Evolutionary conservation across 2,797 vertebrate genomes (phyloP).

Genomic region (Acestrorhynchus altus): DNA sequence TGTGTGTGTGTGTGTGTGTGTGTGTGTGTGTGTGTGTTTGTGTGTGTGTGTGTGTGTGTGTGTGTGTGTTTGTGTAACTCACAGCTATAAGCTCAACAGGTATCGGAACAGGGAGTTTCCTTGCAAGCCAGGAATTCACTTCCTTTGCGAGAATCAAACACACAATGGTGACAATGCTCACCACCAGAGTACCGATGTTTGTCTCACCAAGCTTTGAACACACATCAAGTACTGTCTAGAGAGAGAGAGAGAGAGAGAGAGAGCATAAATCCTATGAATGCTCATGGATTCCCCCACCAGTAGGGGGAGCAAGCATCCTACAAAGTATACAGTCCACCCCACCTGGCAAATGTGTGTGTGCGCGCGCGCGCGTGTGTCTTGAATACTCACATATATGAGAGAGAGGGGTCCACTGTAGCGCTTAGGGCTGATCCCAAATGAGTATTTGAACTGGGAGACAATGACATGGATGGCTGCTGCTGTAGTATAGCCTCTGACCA

Average conservation of each 20-base stretch:
- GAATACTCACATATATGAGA: slow-evolving; percentile 74
- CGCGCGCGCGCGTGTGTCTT: not conserved
- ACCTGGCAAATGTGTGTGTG: too few relatives aligned
- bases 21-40: not conserved
- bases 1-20: slow-evolving; percentile 41
- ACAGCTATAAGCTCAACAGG: slow-evolving; percentile 91
- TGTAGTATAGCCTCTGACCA: slow-evolving; percentile 91
- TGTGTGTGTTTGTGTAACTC: slow-evolving; percentile 52
- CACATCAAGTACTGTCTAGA: slow-evolving; percentile 85
- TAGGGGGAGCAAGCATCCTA: slow-evolving; percentile 38
- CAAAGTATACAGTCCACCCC: too few relatives aligned
- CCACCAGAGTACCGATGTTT: slow-evolving; percentile 84
- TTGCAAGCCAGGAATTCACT: slow-evolving; percentile 79
- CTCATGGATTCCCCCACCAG: not conserved
- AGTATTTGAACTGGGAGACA: slow-evolving; percentile 92
- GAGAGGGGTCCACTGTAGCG: slow-evolving; percentile 81
- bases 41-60: not conserved
- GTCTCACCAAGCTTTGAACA: slow-evolving; percentile 81
- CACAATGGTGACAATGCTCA: slow-evolving; percentile 83
- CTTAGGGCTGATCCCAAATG: slow-evolving; percentile 79
- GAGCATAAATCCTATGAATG: not conserved
- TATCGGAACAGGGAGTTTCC: slow-evolving; percentile 85
- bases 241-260: slow-evolving; percentile 9
- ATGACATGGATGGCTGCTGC: slow-evolving; percentile 89
- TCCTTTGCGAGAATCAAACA: slow-evolving; percentile 83